Evolutionary conservation across 1,140 invertebrate species (phyloP), one percentile per base, ranked within the genome.

Genomic region (Pemphigus obesinymphae): DNA sequence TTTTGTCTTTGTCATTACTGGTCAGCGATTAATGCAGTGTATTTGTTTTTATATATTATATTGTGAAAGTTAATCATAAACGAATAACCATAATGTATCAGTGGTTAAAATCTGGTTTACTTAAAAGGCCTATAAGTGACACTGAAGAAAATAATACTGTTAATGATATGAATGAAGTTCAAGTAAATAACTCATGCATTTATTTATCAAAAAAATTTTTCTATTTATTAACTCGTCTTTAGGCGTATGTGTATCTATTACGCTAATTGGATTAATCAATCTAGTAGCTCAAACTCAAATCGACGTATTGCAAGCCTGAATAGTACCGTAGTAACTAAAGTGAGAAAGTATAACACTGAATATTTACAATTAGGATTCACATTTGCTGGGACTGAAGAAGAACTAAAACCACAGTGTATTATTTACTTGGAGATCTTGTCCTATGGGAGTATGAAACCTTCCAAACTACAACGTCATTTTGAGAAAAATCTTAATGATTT

Each of bases 361-460:
- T n/a, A n/a, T n/a, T n/a, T n/a, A n/a, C n/a, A n/a, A n/a, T n/a
- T n/a, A n/a, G n/a, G n/a, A n/a, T n/a, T n/a, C n/a, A n/a, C n/a
- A n/a, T n/a, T n/a, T n/a, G n/a, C n/a, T n/a, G n/a, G n/a, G n/a
- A n/a, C n/a, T n/a, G n/a, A n/a, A n/a, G n/a, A n/a, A n/a, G n/a
- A n/a, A n/a, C n/a, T n/a, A n/a, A n/a, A n/a, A n/a, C n/a, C n/a
- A n/a, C n/a, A n/a, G n/a, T n/a, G n/a, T 82, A 55, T 81, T 58
- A 82, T 55, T 82, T 83, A 29, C 70, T 66, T 31, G 31, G 58
- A 63, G 31, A 73, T 76, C 50, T 68, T 83, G 45, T 58, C 61
- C n/a, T n/a, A n/a, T n/a, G n/a, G n/a, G n/a, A n/a, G n/a, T n/a
- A n/a, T n/a, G n/a, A n/a, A n/a, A n/a, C n/a, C n/a, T n/a, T n/a